These are phyloP conservation scores for Equus quagga DNA, from an alignment of 2,113 vertebrate species.

Conservation along the genomic window DNA sequence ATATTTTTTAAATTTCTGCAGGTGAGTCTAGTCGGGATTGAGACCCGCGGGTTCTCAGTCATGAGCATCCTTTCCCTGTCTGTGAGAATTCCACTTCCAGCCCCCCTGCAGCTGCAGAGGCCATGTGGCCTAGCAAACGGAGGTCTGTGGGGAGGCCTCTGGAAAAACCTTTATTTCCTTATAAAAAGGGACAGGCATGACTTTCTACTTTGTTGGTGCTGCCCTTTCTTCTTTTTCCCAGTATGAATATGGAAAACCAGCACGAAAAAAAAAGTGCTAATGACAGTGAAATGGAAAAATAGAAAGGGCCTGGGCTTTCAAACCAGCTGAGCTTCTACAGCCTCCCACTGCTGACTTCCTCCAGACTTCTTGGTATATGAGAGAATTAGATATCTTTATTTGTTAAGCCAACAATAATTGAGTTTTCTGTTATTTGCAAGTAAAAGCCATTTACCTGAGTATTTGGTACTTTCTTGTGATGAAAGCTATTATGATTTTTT, in stretches of 20 bases:
- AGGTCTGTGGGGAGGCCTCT: neutral
- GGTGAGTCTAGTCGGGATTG: neutral
- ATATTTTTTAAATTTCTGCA: neutral
- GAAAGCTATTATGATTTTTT: neutral
- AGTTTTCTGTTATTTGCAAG: slow-evolving; percentile 15
- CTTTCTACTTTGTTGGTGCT: neutral
- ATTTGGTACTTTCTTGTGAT: neutral
- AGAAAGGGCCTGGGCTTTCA: neutral
- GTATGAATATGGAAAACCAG: neutral
- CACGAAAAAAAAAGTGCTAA: neutral
- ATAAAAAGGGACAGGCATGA: neutral
- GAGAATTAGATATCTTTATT: slow-evolving; percentile 35
- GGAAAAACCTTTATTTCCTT: neutral
- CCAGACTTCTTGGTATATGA: neutral
- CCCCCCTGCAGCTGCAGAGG: neutral
- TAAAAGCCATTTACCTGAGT: slow-evolving; percentile 16
- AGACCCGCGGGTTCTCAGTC: neutral
- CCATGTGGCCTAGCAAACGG: neutral
- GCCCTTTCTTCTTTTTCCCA: neutral
- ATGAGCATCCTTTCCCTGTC: neutral
- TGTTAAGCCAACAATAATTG: slow-evolving; percentile 24
- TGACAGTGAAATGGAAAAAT: neutral
- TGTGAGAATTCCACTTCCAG: neutral
- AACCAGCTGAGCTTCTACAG: neutral
- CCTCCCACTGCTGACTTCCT: neutral